Base-by-base conservation (phyloP, 92 coral and sea anemone species). In the Actinostola sp. region DNA sequence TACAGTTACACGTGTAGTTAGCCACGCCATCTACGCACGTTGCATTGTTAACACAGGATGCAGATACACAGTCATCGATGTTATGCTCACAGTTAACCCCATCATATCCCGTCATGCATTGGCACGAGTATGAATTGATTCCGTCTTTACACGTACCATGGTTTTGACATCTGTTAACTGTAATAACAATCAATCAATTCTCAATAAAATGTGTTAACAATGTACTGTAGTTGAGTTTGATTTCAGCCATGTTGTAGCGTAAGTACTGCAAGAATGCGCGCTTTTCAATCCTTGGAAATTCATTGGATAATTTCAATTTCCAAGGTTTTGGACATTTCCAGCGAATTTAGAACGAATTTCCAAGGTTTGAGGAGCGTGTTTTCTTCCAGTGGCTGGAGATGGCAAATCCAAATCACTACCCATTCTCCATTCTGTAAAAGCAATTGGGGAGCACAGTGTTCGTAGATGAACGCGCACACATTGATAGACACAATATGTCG, bases 51-150 rank as follows among this genome's bases (percentile, higher is more conserved):
- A 75, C 69, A 55, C 88, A 85, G 0, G 87, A 36, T 29, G 76
- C 76, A 7, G 87, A 73, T 9, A 61, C 67, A 51, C 96, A 90
- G 63, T 90, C 96, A 53, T 90, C 86, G 44, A 89, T 76, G 81
- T 90, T 87, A 17, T 76, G 77, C 34, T 90, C 96, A 53, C 96
- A 90, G 53, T 90, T 92, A 24, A 70, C 77, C 5, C 92, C 92
- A 0, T 83, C 88, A 42, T 63, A 90, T 39, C 96, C 96, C 63
- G 25, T 51, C 27, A 59, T 73, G 48, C 96, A 90, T 0, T 82
- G 39, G 43, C 96, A 90, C 92, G 83, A 51, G 20, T 90, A 90
- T 26, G 59, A 50, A 29, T 69, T 82, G 35, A 90, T 72, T 8
- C 96, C 92, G 61, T 90, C 96, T 26, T 53, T 33, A 56, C 96